Conservation (phyloP, 2,113 vertebrate genomes). For the Paedocypris sp. region DNA sequence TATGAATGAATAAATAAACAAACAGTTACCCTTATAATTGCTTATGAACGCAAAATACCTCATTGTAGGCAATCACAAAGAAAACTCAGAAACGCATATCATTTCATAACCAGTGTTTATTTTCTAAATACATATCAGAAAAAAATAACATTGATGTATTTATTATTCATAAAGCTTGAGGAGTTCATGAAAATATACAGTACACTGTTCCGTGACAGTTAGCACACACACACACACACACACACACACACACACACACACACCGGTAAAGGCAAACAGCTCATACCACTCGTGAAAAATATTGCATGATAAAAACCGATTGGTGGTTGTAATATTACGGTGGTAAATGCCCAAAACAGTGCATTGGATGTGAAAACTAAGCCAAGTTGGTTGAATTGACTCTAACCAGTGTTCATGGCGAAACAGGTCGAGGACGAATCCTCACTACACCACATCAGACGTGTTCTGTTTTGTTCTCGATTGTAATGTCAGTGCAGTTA, state of each 20-base stretch:
- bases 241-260: constrained; percentile 12
- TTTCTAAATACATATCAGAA: constrained; percentile 46
- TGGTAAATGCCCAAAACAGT: constrained; percentile 42
- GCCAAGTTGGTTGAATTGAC: constrained; percentile 34
- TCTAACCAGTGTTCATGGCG: constrained; percentile 39
- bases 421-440: constrained; percentile 30
- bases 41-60: too few species aligned
- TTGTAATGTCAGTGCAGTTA: constrained; percentile 20
- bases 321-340: constrained; percentile 14
- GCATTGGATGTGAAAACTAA: constrained; percentile 35
- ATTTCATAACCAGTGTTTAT: constrained; percentile 48
- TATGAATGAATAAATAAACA: too few species aligned
- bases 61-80: constrained; percentile 13
- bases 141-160: constrained; percentile 38
- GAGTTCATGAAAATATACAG: constrained; percentile 46
- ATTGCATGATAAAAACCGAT: constrained; percentile 5
- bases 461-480: neutral
- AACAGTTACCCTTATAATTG: too few species aligned
- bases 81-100: constrained; percentile 14
- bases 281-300: constrained; percentile 25
- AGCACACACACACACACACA: constrained; percentile 21
- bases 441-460: constrained; percentile 2
- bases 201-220: constrained; percentile 40
- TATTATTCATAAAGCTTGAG: constrained; percentile 38
- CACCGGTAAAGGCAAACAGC: constrained; percentile 13